Conservation (phyloP, 2,113 vertebrate species). For the Hemichromis elongatus region DNA sequence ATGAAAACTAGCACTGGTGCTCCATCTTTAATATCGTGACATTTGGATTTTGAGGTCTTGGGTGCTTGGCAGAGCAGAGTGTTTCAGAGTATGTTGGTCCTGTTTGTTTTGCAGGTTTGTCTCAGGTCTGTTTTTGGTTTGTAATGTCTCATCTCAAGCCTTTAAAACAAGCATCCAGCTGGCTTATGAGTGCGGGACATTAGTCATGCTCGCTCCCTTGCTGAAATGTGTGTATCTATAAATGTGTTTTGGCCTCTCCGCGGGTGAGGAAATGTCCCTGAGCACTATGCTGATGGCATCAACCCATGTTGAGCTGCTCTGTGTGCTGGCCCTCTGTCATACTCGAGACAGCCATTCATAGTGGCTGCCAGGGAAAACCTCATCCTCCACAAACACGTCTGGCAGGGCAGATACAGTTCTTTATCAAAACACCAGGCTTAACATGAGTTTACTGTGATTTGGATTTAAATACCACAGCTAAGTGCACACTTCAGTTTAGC, state of each 20-base stretch:
- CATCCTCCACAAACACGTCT: constrained; percentile 7
- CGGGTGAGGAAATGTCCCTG: not conserved
- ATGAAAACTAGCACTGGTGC: not conserved
- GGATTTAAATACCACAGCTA: not conserved
- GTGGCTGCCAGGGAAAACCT: constrained; percentile 18
- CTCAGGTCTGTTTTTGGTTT: not conserved
- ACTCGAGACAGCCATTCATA: constrained; percentile 9
- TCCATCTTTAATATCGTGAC: not conserved
- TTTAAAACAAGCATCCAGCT: not conserved
- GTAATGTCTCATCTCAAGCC: constrained; percentile 4
- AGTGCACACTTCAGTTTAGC: not conserved
- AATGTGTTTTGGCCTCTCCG: constrained; percentile 10
- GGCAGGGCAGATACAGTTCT: not conserved
- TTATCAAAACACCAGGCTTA: not conserved
- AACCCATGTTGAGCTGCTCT: not conserved
- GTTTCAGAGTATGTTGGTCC: not conserved
- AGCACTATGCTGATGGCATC: constrained; percentile 1
- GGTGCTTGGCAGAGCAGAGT: not conserved
- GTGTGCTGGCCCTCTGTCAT: constrained; percentile 7
- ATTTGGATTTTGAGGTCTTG: not conserved
- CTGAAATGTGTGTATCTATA: not conserved
- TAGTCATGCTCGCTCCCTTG: not conserved
- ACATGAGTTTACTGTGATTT: not conserved
- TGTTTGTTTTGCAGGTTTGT: not conserved
- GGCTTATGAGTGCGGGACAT: not conserved